Base-by-base conservation (phyloP, 64 coral and sea anemone genomes). In the Stichodactyla mertensii region DNA sequence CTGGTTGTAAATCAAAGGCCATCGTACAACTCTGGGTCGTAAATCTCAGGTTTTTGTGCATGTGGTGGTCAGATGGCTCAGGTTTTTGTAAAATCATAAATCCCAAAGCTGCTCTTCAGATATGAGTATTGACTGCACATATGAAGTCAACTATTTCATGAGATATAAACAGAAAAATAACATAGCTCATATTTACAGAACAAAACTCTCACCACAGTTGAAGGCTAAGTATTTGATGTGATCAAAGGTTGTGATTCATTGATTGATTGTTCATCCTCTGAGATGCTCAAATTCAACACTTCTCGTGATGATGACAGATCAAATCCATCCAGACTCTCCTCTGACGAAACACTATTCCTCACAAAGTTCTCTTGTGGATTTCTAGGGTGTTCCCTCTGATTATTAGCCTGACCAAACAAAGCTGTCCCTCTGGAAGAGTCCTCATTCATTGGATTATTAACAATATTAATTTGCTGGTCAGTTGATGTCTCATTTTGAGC, bases 221-320 rank as follows among this genome's bases (percentile, higher is more conserved):
- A 74, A 10, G 24, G 16, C 69, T 74, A 74, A 12, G 69, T 74
- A 56, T 85, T 85, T 4, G 78, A 81, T 20, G 8, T 22, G 14
- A 85, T 85, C 36, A 91, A 87, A 51, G 90, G 90, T 52, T 55
- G 85, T 15, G 90, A 70, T 55, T 87, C 74, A 0, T 52, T 91
- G 4, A 22, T 16, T 4, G 85, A 64, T 16, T 87, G 85, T 51
- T 91, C 90, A 15, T 91, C 90, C 10, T 91, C 90, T 2, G 90
- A 91, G 19, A 86, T 81, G 55, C 59, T 87, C 53, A 81, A 15
- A 74, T 74, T 74, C n/a, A 74, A 74, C 1, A n/a, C 69, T 26
- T 74, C 69, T 2, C 11, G 22, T 74, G 69, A 74, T 18, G 78
- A 80, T 2, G 51, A 22, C 27, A 51, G 36, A 1, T 81, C 78